Evolutionary conservation across 2,113 vertebrate species (phyloP).

Genomic region (Oreochromis tanganicae): DNA sequence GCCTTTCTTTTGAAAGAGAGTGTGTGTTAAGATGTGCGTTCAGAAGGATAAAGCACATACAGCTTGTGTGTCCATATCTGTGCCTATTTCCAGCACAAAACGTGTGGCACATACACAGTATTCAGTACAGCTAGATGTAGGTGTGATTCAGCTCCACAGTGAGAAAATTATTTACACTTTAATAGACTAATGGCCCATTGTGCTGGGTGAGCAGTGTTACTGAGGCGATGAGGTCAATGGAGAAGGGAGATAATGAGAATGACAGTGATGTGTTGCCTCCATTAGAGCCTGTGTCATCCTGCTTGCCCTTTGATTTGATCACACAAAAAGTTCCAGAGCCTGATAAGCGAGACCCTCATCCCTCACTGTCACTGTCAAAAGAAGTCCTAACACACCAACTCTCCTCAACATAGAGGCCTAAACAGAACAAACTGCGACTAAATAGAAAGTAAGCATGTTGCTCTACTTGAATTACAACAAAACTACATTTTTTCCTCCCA

Average conservation of each 20-base stretch:
- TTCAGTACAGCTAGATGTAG: not conserved
- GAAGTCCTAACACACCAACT: not conserved
- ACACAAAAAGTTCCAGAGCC: not conserved
- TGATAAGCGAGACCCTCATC: constrained; percentile 21
- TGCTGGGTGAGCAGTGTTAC: not conserved
- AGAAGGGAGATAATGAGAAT: constrained; percentile 38
- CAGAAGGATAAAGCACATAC: not conserved
- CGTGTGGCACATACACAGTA: not conserved
- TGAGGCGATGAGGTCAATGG: constrained; percentile 32
- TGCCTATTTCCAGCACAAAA: not conserved
- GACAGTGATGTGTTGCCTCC: constrained; percentile 44
- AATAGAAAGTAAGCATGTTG: not conserved
- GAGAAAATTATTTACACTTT: not conserved
- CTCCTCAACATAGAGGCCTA: not conserved
- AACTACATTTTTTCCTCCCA: not conserved
- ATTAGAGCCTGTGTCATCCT: constrained; percentile 11
- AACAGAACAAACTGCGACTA: not conserved
- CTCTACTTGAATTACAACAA: not conserved
- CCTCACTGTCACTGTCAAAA: constrained; percentile 20
- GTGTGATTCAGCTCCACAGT: not conserved
- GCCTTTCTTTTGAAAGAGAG: not conserved
- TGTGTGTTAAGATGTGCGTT: not conserved
- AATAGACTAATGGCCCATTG: constrained; percentile 13
- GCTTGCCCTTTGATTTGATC: constrained; percentile 43
- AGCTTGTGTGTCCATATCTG: not conserved